Evolutionary conservation across 2,113 vertebrate species (phyloP), one percentile per base, ranked within the genome.

Genomic region (Ammodytes marinus): DNA sequence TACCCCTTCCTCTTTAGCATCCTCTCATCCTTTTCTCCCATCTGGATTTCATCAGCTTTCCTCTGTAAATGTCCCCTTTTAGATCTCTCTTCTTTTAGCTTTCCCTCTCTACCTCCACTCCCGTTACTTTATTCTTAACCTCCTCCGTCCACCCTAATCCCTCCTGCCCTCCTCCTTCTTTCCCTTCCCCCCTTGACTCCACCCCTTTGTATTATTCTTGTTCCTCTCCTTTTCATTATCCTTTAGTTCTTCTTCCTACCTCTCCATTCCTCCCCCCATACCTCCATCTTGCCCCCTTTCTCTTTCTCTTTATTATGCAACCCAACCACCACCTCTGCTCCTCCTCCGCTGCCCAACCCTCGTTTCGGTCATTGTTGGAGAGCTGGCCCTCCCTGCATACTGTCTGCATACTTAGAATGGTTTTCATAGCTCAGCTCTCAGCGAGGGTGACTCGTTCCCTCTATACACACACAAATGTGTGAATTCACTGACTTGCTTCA

Each of bases 391-490:
- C 59, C 69, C 64, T 53, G 60, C 77, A 74, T 77, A 59, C 63
- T 39, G 12, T 43, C 47, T 55, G 74, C 81, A 86, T 87, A 72
- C 82, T 83, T 83, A 4, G 63, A 59, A 68, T 90, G 50, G 49
- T 80, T 90, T 69, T 77, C 85, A 80, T 89, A 79, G 73, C 76
- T 87, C 58, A n/a, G 60, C 61, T 61, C 43, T 74, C 43, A 54
- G 50, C 0, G 7, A 77, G 37, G 71, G 12, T 19, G 14, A 12
- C 58, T 63, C 66, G 17, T 72, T 37, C 9, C 27, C 13, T 43
- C 37, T 49, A 0, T 5, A 54, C 66, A 53, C 57, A 67, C 61
- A 74, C 5, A 52, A 8, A 39, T 39, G 2, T 43, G 8, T 55
- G 4, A 45, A 69, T 50, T 12, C 27, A 57, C 35, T 1, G 37